Evolutionary conservation across 2,113 vertebrate species (phyloP), one percentile per base, ranked within the genome.

Genomic region (Atrichornis clamosus): DNA sequence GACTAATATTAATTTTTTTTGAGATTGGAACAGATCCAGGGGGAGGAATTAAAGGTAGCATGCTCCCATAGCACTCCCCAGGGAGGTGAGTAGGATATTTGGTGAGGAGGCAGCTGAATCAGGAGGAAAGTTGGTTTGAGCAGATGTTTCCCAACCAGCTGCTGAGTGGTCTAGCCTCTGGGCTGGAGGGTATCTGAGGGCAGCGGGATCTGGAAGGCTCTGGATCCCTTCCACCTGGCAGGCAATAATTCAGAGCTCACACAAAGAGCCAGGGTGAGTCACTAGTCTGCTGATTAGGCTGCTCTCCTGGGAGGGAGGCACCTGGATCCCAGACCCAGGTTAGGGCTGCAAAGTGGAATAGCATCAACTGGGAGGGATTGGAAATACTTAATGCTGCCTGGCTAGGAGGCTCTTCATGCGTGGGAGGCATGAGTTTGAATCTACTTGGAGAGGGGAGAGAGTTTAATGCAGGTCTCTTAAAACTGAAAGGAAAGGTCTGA

Each of bases 241-340:
- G 37, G 37, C 44, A 95, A 62, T 75, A 95, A 81, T 93, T 94
- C 91, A 69, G 74, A 92, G 77, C 94, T 96, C 77, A 75, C 47
- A 47, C 67, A 84, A 89, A 91, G 64, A 93, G 87, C 87, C 74
- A 69, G 53, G n/a, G 41, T 96, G 96, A 97, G 89, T 97, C 95
- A 97, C 87, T 13, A 91, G 94, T 82, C 87, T 97, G 91, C 87
- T 97, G 96, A 96, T 96, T 91, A 96, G 96, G 94, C 96, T 96
- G 64, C 94, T 91, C 86, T 95, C 44, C 91, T 95, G 87, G 69
- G 87, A 95, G 91, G 65, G 87, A 96, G 65, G 77, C 91, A 96
- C 91, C 94, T 95, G 94, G 89, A 91, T 90, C 88, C 73, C 68
- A 88, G 76, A 92, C 23, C 80, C 84, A 46, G 53, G 83, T 68